A percentile compares a stretch with the other conserved stretches of the same genome.
Conservation (phyloP, 2,888 invertebrate species). For the Epirrita christyi region DNA sequence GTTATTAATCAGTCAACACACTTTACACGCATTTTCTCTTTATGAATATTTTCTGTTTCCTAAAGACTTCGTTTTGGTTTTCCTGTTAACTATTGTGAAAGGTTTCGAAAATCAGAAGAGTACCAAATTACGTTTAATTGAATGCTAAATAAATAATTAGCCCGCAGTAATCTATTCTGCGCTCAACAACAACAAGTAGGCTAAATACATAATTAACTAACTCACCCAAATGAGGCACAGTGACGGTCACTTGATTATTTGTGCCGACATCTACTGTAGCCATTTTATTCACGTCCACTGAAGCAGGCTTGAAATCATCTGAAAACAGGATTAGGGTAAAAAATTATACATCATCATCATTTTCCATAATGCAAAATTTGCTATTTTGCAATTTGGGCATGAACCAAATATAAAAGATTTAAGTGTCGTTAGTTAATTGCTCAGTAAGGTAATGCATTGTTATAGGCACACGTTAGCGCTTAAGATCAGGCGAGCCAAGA, state of each 20-base stretch:
- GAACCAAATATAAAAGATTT: too few relatives aligned
- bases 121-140: constrained; percentile 2
- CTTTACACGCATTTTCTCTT: too few relatives aligned
- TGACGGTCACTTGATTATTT: constrained; percentile 95
- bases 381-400: too few relatives aligned
- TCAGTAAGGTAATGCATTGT: too few relatives aligned
- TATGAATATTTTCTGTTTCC: too few relatives aligned
- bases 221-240: constrained; percentile 95
- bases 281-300: constrained; percentile 96
- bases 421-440: too few relatives aligned
- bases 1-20: too few relatives aligned
- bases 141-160: constrained; percentile 14
- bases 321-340: constrained; percentile 55
- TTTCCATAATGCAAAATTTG: too few relatives aligned
- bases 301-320: constrained; percentile 99
- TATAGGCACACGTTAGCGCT: too few relatives aligned
- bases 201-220: constrained; percentile 32
- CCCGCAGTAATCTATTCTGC: constrained; percentile 4
- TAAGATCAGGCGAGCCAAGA: too few relatives aligned
- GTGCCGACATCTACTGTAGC: constrained; percentile 95
- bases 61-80: too few relatives aligned
- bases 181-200: constrained; percentile 9
- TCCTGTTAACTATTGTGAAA: too few relatives aligned
- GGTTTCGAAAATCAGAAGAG: neutral
- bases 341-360: neutral